Base-by-base conservation (phyloP, 2,888 invertebrate genomes). In the Thymelicus sylvestris region DNA sequence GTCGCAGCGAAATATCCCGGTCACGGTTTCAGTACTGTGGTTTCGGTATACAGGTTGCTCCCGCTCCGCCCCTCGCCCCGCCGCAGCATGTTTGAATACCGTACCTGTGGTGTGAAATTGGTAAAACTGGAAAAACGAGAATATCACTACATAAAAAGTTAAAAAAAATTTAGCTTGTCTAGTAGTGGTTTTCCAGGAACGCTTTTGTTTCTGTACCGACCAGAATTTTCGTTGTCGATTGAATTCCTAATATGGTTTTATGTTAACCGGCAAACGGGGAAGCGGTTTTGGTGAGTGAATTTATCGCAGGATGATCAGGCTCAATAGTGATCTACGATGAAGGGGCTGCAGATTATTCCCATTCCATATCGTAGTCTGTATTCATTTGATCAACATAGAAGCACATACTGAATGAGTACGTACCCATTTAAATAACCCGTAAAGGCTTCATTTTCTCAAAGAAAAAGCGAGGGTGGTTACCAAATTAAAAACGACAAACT, bases 11-110 rank as follows among this genome's bases (percentile, higher is more conserved):
- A 57, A 59, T 55, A 66, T 7, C 24, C 41, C 60, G 55, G 12
- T 24, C 55, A 66, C 44, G 66, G 66, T 57, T 66, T 57, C 57
- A 66, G 57, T 57, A 5, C 15, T 66, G 66, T 59, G 66, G 66
- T 67, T 60, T 67, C 19, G 48, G 48, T 48, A 48, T 39, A 59
- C 39, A 38, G 66, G n/a, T 59, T n/a, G 6, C 59, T n/a, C 24
- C 6, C 15, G 6, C 50, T 15, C 15, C 50, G 0, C 55, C 55
- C 7, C 55, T 8, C 52, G 7, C 13, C 52, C 55, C 12, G 24
- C 31, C 31, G 13, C 57, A 57, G 10, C 31, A n/a, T 41, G 52
- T 52, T 39, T 31, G 50, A 63, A 63, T 24, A 55, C 65, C 41
- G 65, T 55, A 50, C 55, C 65, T 19, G 55, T 38, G 38, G 52